Percentiles rank a stretch among this genome's conserved stretches.
Evolutionary conservation across 2,113 vertebrate genomes (phyloP).

Genomic region (Ariopsis seemanni): DNA sequence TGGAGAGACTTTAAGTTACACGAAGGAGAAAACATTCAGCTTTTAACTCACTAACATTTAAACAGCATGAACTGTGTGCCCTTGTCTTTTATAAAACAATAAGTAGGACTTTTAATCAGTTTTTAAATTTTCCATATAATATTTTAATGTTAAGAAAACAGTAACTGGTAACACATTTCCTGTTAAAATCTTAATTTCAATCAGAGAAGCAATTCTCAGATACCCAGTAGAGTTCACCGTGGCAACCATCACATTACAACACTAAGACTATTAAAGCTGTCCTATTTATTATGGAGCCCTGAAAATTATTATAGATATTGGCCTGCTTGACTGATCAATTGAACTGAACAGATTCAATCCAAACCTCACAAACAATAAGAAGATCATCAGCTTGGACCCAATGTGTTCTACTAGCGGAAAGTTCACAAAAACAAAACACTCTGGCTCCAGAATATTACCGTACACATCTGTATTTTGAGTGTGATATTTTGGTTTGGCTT

Average conservation of each 20-base stretch:
- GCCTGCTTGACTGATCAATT: background rate
- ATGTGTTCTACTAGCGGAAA: background rate
- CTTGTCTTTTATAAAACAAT: background rate
- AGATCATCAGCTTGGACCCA: background rate
- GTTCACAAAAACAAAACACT: background rate
- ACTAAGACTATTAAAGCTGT: no score
- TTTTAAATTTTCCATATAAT: background rate
- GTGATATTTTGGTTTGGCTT: background rate
- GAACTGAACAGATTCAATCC: background rate
- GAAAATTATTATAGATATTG: background rate
- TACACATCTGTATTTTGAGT: background rate
- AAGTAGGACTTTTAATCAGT: background rate
- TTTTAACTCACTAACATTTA: background rate
- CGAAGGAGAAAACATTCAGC: background rate
- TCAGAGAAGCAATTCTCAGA: background rate
- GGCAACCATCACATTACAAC: background rate
- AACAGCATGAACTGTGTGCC: background rate
- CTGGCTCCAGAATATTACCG: background rate
- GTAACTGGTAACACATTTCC: background rate
- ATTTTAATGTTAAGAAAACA: background rate
- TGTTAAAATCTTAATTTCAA: background rate
- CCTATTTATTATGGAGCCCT: background rate
- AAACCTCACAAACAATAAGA: background rate
- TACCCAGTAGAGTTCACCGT: background rate
- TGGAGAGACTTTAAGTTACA: conserved; percentile 24